Base-by-base conservation (phyloP, 2,113 vertebrate species). In the Lichenostomus cassidix region DNA sequence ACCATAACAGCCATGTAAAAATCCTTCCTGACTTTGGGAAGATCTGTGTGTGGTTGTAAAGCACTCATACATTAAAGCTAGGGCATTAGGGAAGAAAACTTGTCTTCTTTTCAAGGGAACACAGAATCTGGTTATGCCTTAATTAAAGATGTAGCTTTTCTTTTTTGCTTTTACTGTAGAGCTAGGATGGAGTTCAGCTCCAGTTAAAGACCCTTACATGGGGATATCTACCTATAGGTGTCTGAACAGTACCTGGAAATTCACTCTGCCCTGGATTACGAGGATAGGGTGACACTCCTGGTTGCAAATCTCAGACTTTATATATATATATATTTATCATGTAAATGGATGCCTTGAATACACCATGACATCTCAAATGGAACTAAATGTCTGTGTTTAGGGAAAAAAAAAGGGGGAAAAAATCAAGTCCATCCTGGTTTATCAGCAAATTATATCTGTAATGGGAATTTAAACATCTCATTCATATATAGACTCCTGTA, bases 331-430 rank as follows among this genome's bases (percentile, higher is more conserved):
- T 63, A 39, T 8, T n/a, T 37, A 44, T 10, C 12, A 60, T 16
- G 6, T 41, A 65, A 52, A 10, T n/a, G 27, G 12, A 33, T 59
- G 22, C 12, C 21, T 56, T 76, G 7, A 17, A n/a, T 81, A 20
- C 7, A 46, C 15, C 12, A 14, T 24, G 31, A 17, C 28, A 53
- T 29, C 14, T 16, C 29, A 71, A 59, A 46, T 35, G 15, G 12
- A 15, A 47, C 6, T 60, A 53, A 79, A 52, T 24, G 3, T 5
- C 22, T 64, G 4, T 33, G 4, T 25, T 63, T 27, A 5, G 12
- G 7, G 2, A 15, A 11, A 5, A 18, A 29, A 22, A 49, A 25
- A 60, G 27, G 12, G 12, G 2, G 0, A 2, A 10, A 31, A 85
- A 44, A 55, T 15, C 9, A 39, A 47, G 8, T 46, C 20, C 14